Evolutionary conservation across 92 coral and sea anemone species (phyloP).

Genomic region (Epizoanthus rinbou): DNA sequence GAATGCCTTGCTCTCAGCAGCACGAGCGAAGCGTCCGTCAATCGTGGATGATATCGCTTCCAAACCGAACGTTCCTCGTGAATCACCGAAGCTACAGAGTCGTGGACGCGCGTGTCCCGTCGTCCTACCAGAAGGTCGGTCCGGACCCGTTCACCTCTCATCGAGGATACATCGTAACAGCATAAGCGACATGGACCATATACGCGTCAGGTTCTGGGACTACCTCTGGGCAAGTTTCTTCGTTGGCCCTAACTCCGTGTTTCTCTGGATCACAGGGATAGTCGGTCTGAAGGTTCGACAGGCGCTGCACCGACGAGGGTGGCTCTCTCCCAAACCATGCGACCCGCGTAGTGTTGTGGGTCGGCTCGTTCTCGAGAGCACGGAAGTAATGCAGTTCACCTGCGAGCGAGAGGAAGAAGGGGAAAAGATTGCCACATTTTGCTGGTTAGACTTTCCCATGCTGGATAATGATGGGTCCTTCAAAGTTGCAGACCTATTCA

Average conservation of each 20-base stretch:
- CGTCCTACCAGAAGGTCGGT: background rate
- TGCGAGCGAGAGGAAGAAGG: constrained; percentile 2
- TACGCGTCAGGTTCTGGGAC: background rate
- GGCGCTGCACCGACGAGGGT: background rate
- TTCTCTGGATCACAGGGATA: background rate
- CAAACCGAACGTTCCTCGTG: background rate
- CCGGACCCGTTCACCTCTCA: constrained; percentile 8
- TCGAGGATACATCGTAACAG: background rate
- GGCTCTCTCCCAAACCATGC: constrained; percentile 6
- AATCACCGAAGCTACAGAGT: background rate
- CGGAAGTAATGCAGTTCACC: constrained; percentile 10
- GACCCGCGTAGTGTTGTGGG: constrained; percentile 12
- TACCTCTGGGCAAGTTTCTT: background rate
- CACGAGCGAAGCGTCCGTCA: background rate
- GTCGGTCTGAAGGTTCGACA: background rate
- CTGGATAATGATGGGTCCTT: background rate
- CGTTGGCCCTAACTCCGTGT: constrained; percentile 13
- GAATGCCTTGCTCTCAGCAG: background rate
- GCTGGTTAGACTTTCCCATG: constrained; percentile 21
- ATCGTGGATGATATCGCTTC: background rate
- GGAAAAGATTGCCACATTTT: constrained; percentile 17
- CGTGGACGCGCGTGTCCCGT: constrained; percentile 19
- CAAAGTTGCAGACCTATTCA: background rate
- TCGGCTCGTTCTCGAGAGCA: constrained; percentile 19
- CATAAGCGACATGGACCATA: constrained; percentile 10